These are phyloP conservation scores for Achlya flavicornis DNA, from an alignment of 2,888 invertebrate genomes.

Conservation along the genomic window DNA sequence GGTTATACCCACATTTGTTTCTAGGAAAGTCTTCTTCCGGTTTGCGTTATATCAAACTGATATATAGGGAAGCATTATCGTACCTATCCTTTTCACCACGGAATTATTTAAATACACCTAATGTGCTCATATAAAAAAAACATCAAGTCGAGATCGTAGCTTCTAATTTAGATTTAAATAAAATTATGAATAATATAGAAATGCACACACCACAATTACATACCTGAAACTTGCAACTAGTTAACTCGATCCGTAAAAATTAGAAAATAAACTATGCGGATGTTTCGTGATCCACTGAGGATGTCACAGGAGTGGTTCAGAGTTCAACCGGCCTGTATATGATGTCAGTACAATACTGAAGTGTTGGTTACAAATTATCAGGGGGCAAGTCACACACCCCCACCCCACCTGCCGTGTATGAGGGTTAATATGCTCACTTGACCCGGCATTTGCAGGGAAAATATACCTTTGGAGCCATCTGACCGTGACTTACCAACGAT, in stretches of 20 bases:
- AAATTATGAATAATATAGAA: too few species aligned
- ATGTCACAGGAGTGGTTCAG: constrained; percentile 58
- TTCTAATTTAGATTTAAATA: too few species aligned
- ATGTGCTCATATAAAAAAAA: too few species aligned
- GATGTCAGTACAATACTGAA: constrained; percentile 69
- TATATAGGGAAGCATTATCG: background rate
- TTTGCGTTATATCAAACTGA: background rate
- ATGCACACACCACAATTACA: background rate
- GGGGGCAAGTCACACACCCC: constrained; percentile 55
- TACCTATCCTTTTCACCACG: too few species aligned
- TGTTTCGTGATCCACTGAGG: constrained; percentile 20
- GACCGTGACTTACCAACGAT: constrained; percentile 58
- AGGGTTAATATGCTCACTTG: constrained; percentile 77
- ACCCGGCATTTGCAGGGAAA: constrained; percentile 65
- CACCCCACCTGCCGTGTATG: constrained; percentile 66
- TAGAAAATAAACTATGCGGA: background rate
- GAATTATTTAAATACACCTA: too few species aligned
- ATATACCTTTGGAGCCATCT: constrained; percentile 59
- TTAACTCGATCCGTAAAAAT: background rate
- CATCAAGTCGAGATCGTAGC: too few species aligned
- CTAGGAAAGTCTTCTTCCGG: constrained; percentile 10
- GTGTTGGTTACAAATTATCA: constrained; percentile 75
- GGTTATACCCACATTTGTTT: background rate
- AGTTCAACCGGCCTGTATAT: constrained; percentile 72
- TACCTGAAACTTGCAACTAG: background rate